Evolutionary conservation across 2,888 invertebrate species (phyloP).

Genomic region (Germaria angustata): DNA sequence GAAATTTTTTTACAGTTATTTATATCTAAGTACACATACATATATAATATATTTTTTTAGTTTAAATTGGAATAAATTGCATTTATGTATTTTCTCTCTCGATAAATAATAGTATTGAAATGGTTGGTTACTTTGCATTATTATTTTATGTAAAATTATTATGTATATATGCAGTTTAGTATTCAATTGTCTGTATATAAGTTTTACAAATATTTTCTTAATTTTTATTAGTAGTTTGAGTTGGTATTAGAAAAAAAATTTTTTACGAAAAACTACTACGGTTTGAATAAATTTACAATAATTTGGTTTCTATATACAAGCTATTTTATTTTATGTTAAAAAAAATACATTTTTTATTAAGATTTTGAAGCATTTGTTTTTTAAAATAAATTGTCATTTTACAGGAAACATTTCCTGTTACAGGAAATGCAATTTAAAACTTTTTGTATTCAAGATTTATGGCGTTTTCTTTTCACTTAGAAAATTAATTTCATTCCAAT

Average conservation of each 20-base stretch:
- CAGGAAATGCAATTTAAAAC: too few relatives aligned
- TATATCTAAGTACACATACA: slow-evolving; percentile 50
- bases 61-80: slow-evolving; percentile 31
- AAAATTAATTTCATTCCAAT: too few relatives aligned
- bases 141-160: slow-evolving; percentile 10
- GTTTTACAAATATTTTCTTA: background rate
- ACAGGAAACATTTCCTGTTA: too few relatives aligned
- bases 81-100: background rate
- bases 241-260: background rate
- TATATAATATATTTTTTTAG: slow-evolving; percentile 21
- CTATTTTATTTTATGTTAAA: background rate
- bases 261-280: slow-evolving; percentile 3
- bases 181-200: slow-evolving; percentile 5
- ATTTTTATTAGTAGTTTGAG: background rate
- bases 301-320: background rate
- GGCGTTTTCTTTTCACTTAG: too few relatives aligned
- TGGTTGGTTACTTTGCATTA: background rate
- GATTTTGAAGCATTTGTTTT: too few relatives aligned
- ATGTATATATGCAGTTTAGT: background rate
- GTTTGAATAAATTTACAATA: slow-evolving; percentile 7
- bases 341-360: too few relatives aligned
- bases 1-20: slow-evolving; percentile 59
- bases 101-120: slow-evolving; percentile 38
- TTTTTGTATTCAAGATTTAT: too few relatives aligned
- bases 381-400: too few relatives aligned